Percentiles rank a stretch among this genome's conserved stretches.
Conservation (phyloP, 2,797 vertebrate species). For the Psittacula derbiana region DNA sequence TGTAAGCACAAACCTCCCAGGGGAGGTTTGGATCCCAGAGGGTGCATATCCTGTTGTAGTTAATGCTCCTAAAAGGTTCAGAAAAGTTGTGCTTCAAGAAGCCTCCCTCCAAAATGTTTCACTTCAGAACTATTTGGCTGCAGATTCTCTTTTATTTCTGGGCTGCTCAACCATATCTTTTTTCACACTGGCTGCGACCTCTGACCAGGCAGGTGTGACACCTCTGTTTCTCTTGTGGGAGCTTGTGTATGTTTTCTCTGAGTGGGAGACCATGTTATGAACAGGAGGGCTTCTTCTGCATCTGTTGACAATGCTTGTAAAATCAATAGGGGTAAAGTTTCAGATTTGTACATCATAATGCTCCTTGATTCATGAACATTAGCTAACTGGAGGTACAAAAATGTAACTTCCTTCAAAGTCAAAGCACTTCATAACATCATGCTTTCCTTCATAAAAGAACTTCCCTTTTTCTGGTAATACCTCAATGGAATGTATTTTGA, state of each 20-base stretch:
- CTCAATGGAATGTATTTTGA: not conserved
- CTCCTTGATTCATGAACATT: not conserved
- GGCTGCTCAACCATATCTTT: not conserved
- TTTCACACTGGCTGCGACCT: not conserved
- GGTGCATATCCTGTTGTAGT: not conserved
- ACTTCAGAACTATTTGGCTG: not conserved
- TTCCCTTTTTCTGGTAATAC: not conserved
- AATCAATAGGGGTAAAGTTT: not conserved
- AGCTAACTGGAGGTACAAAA: not conserved
- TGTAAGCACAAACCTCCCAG: not conserved
- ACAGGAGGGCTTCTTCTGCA: not conserved
- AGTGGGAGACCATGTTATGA: not conserved
- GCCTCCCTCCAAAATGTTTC: fast-evolving
- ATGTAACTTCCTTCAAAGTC: not conserved
- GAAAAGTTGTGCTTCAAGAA: not conserved
- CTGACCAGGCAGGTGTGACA: not conserved
- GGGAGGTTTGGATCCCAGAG: too few species aligned
- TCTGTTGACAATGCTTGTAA: not conserved
- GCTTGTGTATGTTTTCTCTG: not conserved
- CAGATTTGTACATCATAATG: not conserved
- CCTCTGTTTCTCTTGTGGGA: not conserved
- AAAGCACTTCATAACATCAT: not conserved
- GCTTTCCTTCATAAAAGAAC: not conserved
- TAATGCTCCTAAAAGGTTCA: not conserved
- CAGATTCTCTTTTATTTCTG: not conserved